A percentile compares a stretch with the other conserved stretches of the same genome.
Conservation (phyloP, 2,113 vertebrate species). For the Gymnarchus niloticus region DNA sequence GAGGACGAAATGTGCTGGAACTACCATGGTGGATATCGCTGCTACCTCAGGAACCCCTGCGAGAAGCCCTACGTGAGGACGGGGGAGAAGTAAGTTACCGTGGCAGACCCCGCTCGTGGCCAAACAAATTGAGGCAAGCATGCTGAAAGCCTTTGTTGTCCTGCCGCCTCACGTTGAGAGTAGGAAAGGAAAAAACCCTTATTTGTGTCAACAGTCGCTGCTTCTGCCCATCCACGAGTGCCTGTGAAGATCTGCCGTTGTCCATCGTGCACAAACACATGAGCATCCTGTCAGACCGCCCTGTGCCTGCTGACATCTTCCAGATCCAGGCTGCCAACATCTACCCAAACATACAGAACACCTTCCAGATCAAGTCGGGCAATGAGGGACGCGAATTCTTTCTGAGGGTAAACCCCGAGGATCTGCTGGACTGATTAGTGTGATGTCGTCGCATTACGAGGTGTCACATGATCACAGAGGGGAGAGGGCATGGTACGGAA, state of each 20-base stretch:
- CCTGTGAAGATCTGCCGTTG: conserved; percentile 79
- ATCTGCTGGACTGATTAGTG: not conserved
- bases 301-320: conserved; percentile 90
- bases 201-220: conserved; percentile 70
- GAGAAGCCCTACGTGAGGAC: conserved; percentile 84
- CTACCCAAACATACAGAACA: conserved; percentile 90
- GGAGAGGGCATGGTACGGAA: no score
- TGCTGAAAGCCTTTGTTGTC: not conserved
- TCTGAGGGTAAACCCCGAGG: conserved; percentile 74
- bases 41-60: conserved; percentile 90
- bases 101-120: not conserved
- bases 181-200: not conserved
- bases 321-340: conserved; percentile 96
- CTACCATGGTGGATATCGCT: conserved; percentile 89
- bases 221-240: conserved; percentile 70
- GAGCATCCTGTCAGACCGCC: conserved; percentile 88
- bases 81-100: conserved; percentile 80
- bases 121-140: not conserved
- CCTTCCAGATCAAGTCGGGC: conserved; percentile 92
- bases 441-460: not conserved
- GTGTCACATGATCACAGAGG: not conserved
- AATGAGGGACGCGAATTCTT: conserved; percentile 93
- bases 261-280: conserved; percentile 96
- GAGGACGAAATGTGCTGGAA: conserved; percentile 97
- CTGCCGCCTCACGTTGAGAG: no score